Conservation (phyloP, 2,113 vertebrate species). For the Conger conger region DNA sequence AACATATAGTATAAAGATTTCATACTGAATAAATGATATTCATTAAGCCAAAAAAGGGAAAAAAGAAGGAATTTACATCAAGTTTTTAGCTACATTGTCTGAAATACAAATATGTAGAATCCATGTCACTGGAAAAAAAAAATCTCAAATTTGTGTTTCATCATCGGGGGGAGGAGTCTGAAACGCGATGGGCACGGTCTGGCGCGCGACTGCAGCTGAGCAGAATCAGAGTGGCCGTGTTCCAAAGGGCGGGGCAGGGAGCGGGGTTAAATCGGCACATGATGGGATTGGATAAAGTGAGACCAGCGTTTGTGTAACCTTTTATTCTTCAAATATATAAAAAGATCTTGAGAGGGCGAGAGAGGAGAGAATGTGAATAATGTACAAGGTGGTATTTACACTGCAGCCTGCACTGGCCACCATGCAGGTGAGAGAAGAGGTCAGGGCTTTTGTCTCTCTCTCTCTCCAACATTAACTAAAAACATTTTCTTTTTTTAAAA, state of each 20-base stretch:
- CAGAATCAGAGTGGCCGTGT: slow-evolving; percentile 31
- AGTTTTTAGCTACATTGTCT: slow-evolving; percentile 99
- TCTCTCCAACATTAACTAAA: slow-evolving; percentile 95
- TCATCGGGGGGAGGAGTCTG: slow-evolving; percentile 86
- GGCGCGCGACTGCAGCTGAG: too few relatives aligned
- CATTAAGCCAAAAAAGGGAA: slow-evolving; percentile 99
- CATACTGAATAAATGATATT: slow-evolving; percentile 99
- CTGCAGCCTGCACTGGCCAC: slow-evolving; percentile 97
- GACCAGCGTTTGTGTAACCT: slow-evolving; percentile 61
- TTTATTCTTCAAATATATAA: slow-evolving; percentile 65
- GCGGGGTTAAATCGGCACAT: slow-evolving; percentile 58
- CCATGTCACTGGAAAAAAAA: slow-evolving; percentile 92
- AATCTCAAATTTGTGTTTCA: slow-evolving; percentile 96
- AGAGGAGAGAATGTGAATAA: slow-evolving; percentile 93
- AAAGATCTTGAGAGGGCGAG: slow-evolving; percentile 72
- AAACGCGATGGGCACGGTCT: slow-evolving; percentile 36
- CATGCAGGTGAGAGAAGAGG: slow-evolving; percentile 99
- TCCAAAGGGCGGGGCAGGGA: slow-evolving; percentile 74
- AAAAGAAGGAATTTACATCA: slow-evolving; percentile 99
- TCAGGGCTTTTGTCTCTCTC: slow-evolving; percentile 94
- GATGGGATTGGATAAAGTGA: slow-evolving; percentile 58
- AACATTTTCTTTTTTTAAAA: slow-evolving; percentile 85
- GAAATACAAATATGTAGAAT: slow-evolving; percentile 99
- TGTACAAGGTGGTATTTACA: slow-evolving; percentile 99
- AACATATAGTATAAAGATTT: slow-evolving; percentile 99